These are phyloP conservation scores for Delphinus delphis DNA, from an alignment of 2,113 vertebrate species.

Conservation along the genomic window DNA sequence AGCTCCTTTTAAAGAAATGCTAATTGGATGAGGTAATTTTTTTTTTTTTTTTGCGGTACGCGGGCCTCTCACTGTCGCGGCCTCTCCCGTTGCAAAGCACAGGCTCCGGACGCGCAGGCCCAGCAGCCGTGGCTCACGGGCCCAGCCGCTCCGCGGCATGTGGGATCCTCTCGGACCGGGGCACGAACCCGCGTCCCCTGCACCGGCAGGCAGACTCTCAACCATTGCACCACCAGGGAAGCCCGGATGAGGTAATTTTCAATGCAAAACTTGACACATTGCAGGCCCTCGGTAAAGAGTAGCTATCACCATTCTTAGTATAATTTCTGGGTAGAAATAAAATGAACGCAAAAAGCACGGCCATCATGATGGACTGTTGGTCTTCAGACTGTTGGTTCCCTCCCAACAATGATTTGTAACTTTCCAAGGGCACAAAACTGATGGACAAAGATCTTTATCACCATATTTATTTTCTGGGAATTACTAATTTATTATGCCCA, in stretches of 20 bases:
- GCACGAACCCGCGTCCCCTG: too few species aligned
- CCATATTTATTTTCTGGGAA: not conserved
- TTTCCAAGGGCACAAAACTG: constrained; percentile 69
- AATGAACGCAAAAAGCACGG: not conserved
- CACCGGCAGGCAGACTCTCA: too few species aligned
- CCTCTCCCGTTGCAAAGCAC: too few species aligned
- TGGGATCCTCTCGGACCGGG: too few species aligned
- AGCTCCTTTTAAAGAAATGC: constrained; percentile 72
- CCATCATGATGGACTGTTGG: not conserved
- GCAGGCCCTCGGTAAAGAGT: not conserved
- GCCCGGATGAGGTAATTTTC: constrained; percentile 25
- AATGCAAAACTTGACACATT: constrained; percentile 54
- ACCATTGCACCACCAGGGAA: too few species aligned
- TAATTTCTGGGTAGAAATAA: constrained; percentile 25
- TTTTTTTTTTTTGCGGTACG: too few species aligned
- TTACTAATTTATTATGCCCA: not conserved
- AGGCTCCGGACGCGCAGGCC: too few species aligned
- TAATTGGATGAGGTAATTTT: constrained; percentile 51
- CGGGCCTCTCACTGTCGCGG: too few species aligned
- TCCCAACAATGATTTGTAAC: constrained; percentile 43
- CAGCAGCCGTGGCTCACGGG: too few species aligned
- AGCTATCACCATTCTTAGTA: not conserved
- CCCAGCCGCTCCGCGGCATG: too few species aligned
- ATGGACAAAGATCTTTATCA: constrained; percentile 48
- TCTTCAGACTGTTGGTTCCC: not conserved